Conservation (phyloP, 2,797 vertebrate genomes). For the Atherinosoma microstoma region DNA sequence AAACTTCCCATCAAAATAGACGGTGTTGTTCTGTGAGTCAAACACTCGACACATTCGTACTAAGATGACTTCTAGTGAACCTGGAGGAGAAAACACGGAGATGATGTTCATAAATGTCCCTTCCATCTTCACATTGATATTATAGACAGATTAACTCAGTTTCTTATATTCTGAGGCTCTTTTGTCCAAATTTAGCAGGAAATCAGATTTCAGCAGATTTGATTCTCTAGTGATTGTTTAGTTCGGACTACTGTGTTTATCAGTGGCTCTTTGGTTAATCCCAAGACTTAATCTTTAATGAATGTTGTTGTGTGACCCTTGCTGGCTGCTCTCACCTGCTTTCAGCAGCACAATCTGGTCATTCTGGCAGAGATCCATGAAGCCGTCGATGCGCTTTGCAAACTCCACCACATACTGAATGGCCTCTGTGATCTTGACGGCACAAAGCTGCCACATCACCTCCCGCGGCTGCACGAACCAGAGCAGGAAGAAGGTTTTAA, state of each 20-base stretch:
- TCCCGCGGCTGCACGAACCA: slow-evolving; percentile 85
- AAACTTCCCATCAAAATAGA: slow-evolving; percentile 94
- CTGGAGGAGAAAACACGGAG: slow-evolving; percentile 62
- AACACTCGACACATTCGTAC: slow-evolving; percentile 96
- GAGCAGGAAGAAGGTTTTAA: not conserved
- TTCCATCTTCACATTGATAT: no score
- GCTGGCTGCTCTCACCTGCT: slow-evolving; percentile 86
- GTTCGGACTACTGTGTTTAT: no score
- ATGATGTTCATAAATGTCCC: not conserved
- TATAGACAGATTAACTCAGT: no score
- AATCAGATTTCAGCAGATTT: no score
- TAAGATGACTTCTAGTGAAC: slow-evolving; percentile 94
- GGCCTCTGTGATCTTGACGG: slow-evolving; percentile 94
- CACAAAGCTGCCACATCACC: slow-evolving; percentile 95
- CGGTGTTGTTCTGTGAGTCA: slow-evolving; percentile 92
- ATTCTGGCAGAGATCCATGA: slow-evolving; percentile 96
- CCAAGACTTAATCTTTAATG: not conserved
- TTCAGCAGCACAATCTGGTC: slow-evolving; percentile 97
- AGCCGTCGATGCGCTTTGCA: slow-evolving; percentile 95
- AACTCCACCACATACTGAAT: slow-evolving; percentile 97
- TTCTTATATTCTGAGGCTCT: no score
- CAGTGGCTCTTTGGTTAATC: no score
- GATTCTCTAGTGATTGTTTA: no score
- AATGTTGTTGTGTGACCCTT: not conserved
- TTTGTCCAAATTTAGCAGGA: no score